Percentiles rank a stretch among this genome's conserved stretches.
These are phyloP conservation scores for Sycophaga agraensis DNA, from an alignment of 1,140 invertebrate genomes.

Conservation along the genomic window DNA sequence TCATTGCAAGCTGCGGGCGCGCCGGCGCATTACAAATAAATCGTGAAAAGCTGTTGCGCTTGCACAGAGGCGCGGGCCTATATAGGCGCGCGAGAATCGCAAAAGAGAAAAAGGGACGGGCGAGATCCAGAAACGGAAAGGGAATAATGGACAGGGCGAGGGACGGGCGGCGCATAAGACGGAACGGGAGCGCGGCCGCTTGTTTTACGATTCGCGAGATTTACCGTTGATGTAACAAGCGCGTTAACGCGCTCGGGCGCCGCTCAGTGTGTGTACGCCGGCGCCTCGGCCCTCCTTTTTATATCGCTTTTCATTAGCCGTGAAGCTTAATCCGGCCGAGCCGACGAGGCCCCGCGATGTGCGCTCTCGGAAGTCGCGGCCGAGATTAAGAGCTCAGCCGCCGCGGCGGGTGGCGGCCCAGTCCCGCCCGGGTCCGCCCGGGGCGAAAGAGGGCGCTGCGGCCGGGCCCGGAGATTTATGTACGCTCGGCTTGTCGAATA, in stretches of 20 bases:
- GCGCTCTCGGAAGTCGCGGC: background rate
- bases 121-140: too few species aligned
- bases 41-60: too few species aligned
- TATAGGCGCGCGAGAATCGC: too few species aligned
- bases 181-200: background rate
- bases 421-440: background rate
- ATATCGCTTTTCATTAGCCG: constrained; percentile 27
- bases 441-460: too few species aligned
- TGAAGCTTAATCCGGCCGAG: constrained; percentile 24
- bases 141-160: background rate
- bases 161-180: background rate
- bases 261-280: background rate
- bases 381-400: background rate
- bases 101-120: too few species aligned
- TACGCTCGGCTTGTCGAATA: too few species aligned
- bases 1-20: too few species aligned
- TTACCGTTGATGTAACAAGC: constrained; percentile 30
- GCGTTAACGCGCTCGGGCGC: constrained; percentile 22
- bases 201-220: constrained; percentile 31
- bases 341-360: background rate
- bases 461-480: too few species aligned
- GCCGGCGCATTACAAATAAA: too few species aligned
- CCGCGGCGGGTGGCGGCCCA: background rate
- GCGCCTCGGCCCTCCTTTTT: constrained; percentile 12
- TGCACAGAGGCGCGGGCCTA: too few species aligned